Percentiles rank a stretch among this genome's conserved stretches.
These are phyloP conservation scores for Atherinomorus stipes DNA, from an alignment of 2,113 vertebrate genomes.

Conservation along the genomic window DNA sequence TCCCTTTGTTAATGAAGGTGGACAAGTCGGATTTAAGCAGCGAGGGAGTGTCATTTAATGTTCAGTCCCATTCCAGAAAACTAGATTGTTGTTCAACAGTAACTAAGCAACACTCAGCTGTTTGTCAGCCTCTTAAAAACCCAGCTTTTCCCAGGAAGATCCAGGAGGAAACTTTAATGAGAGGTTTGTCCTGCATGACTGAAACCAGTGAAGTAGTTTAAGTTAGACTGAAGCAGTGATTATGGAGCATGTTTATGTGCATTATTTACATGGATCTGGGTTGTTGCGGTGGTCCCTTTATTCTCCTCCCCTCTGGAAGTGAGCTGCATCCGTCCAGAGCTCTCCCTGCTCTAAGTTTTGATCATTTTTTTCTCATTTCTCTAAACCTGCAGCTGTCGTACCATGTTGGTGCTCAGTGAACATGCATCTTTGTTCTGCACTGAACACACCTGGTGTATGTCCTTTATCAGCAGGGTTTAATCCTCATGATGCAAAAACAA, in stretches of 20 bases:
- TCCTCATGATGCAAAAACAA: not conserved
- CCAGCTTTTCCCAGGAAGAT: not conserved
- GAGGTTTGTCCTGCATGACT: not conserved
- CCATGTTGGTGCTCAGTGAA: not conserved
- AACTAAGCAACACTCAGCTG: not conserved
- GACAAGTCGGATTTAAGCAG: conserved; percentile 1
- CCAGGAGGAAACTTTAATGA: not conserved
- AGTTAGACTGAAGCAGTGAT: not conserved
- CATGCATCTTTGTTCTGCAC: not conserved
- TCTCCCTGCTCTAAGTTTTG: no score
- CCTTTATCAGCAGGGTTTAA: not conserved
- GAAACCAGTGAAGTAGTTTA: not conserved
- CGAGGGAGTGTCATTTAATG: not conserved
- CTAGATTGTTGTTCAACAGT: not conserved
- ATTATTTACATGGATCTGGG: not conserved
- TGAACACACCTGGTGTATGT: not conserved
- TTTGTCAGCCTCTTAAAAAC: not conserved
- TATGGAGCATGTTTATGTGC: not conserved
- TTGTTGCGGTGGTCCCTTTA: no score
- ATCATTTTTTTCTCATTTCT: not conserved
- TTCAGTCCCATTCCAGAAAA: not conserved
- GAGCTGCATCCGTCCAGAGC: no score
- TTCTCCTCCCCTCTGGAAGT: no score
- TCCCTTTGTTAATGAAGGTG: not conserved
- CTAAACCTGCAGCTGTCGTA: not conserved